Evolutionary conservation across 2,888 invertebrate genomes (phyloP).

Genomic region (Encarsia formosa): DNA sequence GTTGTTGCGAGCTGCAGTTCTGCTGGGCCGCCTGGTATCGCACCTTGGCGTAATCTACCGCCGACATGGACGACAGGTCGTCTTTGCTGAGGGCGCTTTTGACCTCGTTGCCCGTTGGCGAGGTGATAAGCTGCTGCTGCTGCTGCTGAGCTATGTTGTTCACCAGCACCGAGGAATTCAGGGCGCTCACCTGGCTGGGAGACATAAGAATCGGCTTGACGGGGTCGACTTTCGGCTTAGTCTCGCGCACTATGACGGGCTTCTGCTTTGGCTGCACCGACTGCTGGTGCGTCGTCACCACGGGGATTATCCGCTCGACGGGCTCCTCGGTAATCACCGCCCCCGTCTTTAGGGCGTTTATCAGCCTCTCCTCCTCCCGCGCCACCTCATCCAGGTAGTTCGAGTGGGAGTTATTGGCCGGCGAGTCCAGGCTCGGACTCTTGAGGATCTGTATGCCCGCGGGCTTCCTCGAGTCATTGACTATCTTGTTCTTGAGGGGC

Average conservation of each 20-base stretch:
- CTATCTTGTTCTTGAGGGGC: constrained; percentile 60
- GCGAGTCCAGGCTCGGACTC: constrained; percentile 58
- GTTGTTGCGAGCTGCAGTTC: constrained; percentile 49
- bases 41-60: constrained; percentile 57
- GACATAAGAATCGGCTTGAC: constrained; percentile 37
- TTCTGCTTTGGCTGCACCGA: constrained; percentile 34
- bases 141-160: constrained; percentile 31
- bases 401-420: constrained; percentile 72
- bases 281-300: neutral
- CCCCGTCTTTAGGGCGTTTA: constrained; percentile 75
- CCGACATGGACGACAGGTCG: constrained; percentile 51
- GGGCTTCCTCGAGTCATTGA: constrained; percentile 48
- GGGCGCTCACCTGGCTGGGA: constrained; percentile 18
- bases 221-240: constrained; percentile 42
- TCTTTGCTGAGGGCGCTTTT: constrained; percentile 40
- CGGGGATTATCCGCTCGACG: constrained; percentile 10
- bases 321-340: constrained; percentile 58
- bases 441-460: constrained; percentile 31
- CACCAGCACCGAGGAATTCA: constrained; percentile 32
- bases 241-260: constrained; percentile 42
- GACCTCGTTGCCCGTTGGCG: constrained; percentile 20
- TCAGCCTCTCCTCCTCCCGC: constrained; percentile 74
- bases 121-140: constrained; percentile 11
- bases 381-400: constrained; percentile 66
- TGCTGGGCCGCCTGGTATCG: constrained; percentile 59